Base-by-base conservation (phyloP, 2,113 vertebrate species). In the Hystrix brachyura region DNA sequence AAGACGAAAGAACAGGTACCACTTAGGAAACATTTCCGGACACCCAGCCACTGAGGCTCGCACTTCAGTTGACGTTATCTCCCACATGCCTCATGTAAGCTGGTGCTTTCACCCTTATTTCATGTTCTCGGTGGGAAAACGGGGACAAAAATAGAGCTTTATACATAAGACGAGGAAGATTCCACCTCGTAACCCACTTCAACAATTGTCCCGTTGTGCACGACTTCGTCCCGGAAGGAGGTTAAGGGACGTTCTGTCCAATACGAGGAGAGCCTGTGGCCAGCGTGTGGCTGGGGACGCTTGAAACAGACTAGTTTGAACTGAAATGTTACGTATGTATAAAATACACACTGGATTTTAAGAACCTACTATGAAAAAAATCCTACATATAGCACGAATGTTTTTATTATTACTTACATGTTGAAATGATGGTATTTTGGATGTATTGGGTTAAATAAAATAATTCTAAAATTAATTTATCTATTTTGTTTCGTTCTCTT, bases 351-450 rank as follows among this genome's bases (percentile, higher is more conserved):
- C n/a, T 72, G 48, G 12, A 67, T 60, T 87, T 80, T 65, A 83
- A 84, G 93, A 48, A 53, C 8, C 53, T 43, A n/a, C 17, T 59
- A 15, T 91, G 11, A 27, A 69, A 91, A 87, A 53, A 88, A 60
- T 78, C 21, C 7, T 55, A 83, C 90, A 19, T 69, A 79, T 53
- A 55, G 34, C 60, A 46, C 62, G 67, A 88, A 55, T 3, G 57
- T 32, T 69, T 76, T 55, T 60, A 53, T 65, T 65, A 19, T 43
- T 65, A 91, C 46, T 74, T 74, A 4, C 29, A 55, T 60, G 15
- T 83, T 88, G 48, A 86, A 82, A 86, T 92, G 23, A 74, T 34
- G 85, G 51, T 64, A 88, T 81, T 76, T 83, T 69, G 51, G 64
- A 60, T 74, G 3, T 57, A 82, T 25, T 48, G 51, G 21, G n/a